These are phyloP conservation scores for Oryzias javanicus DNA, from an alignment of 2,113 vertebrate species.

Conservation along the genomic window DNA sequence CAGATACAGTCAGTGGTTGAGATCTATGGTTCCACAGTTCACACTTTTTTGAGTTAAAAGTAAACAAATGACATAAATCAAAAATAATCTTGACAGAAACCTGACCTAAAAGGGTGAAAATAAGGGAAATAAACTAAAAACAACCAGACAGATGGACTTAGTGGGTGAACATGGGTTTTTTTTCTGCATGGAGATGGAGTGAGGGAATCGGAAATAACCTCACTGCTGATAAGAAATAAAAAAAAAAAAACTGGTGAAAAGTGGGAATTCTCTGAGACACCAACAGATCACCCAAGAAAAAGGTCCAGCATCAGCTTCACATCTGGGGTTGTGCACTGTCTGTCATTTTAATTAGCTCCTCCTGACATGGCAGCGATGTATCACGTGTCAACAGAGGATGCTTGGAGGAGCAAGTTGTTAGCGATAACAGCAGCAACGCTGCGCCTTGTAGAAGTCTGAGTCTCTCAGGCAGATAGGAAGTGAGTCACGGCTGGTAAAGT, in stretches of 20 bases:
- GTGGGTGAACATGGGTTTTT: no score
- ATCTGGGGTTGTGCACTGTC: constrained; percentile 53
- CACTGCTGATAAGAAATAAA: constrained; percentile 1
- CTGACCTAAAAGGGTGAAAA: no score
- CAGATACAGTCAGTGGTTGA: no score
- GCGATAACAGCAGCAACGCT: constrained; percentile 43
- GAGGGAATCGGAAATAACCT: background rate
- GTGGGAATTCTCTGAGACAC: constrained; percentile 2
- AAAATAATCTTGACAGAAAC: no score
- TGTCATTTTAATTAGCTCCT: constrained; percentile 76
- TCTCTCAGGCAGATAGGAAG: constrained; percentile 44
- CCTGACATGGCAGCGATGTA: constrained; percentile 48
- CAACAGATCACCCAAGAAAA: constrained; percentile 27
- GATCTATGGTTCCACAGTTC: no score
- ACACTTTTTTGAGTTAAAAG: no score
- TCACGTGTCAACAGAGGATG: constrained; percentile 53
- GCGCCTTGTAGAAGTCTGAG: constrained; percentile 35
- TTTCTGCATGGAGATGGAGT: background rate
- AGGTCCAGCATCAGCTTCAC: constrained; percentile 39
- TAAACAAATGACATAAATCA: no score
- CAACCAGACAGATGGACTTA: no score
- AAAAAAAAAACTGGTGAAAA: constrained; percentile 3
- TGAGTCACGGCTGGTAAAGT: constrained; percentile 69
- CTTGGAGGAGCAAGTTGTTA: constrained; percentile 56
- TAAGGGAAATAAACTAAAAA: no score